phyloP scores from a whole-genome alignment of 2,888 invertebrate genomes.

The Magallana nippona region DNA sequence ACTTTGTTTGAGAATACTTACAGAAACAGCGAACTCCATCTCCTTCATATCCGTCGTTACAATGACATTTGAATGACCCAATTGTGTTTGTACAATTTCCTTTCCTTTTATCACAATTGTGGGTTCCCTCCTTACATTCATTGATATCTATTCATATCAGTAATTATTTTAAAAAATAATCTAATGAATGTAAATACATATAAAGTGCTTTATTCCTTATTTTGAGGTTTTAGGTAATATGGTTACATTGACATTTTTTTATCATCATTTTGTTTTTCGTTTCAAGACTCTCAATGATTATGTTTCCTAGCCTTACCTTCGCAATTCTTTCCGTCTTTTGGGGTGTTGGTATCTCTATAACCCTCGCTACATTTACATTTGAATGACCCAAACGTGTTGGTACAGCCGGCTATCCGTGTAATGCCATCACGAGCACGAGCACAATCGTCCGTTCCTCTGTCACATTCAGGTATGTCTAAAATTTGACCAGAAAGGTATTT shows the following conservation, averaged over 20 bases:
- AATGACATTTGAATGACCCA: neutral
- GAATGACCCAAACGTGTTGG: constrained; percentile 53
- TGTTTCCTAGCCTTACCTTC: neutral
- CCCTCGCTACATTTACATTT: constrained; percentile 33
- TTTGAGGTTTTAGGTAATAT: too few species aligned
- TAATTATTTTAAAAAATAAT: too few species aligned
- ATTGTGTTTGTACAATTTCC: constrained; percentile 9
- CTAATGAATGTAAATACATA: too few species aligned
- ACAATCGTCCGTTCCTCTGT: neutral
- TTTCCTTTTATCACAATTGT: neutral
- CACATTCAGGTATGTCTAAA: neutral
- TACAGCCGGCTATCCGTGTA: constrained; percentile 47
- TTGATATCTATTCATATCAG: neutral
- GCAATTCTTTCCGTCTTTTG: neutral
- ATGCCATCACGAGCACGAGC: neutral
- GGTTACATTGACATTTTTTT: neutral
- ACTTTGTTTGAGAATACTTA: neutral
- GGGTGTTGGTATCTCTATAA: neutral
- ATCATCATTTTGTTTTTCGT: too few species aligned
- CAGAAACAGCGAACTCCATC: constrained; percentile 10
- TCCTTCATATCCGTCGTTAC: neutral
- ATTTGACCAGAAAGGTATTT: too few species aligned
- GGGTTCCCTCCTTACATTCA: neutral
- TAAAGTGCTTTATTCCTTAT: too few species aligned
- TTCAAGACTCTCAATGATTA: too few species aligned